Conservation (phyloP, 2,797 vertebrate genomes). For the Anguilla pacifica region DNA sequence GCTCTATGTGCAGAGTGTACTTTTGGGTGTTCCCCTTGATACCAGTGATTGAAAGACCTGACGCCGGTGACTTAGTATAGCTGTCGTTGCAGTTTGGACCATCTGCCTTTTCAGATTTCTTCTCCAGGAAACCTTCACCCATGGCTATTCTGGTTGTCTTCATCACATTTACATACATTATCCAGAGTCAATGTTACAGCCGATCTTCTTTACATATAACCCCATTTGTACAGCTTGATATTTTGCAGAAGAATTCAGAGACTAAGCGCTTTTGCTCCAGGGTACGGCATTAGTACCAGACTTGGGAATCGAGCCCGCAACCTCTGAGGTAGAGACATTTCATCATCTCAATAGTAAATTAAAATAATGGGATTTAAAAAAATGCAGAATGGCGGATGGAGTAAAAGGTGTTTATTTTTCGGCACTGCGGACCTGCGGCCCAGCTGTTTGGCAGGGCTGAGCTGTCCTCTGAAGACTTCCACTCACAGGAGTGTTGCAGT, state of each 20-base stretch:
- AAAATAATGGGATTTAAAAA: slow-evolving; percentile 11
- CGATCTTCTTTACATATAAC: background rate
- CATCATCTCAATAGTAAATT: slow-evolving; percentile 42
- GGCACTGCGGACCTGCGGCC: slow-evolving; percentile 34
- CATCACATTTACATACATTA: background rate
- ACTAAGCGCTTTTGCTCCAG: background rate
- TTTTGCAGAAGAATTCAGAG: background rate
- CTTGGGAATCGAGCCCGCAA: background rate
- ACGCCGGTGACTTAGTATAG: background rate
- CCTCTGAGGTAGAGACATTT: slow-evolving; percentile 37
- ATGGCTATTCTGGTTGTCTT: background rate
- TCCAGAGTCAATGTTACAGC: background rate
- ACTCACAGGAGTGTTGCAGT: slow-evolving; percentile 47
- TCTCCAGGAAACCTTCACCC: background rate
- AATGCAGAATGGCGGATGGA: slow-evolving; percentile 30
- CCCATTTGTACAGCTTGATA: background rate
- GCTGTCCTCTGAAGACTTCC: slow-evolving; percentile 45
- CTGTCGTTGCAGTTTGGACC: background rate
- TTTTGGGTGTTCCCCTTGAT: background rate
- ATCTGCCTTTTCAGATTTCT: background rate
- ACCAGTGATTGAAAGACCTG: background rate
- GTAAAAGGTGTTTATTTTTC: slow-evolving; percentile 47
- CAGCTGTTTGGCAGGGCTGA: slow-evolving; percentile 49
- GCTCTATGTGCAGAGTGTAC: too few species aligned
- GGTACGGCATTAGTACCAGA: background rate